Evolutionary conservation across 2,888 invertebrate genomes (phyloP).

Genomic region (Atrina japonica): DNA sequence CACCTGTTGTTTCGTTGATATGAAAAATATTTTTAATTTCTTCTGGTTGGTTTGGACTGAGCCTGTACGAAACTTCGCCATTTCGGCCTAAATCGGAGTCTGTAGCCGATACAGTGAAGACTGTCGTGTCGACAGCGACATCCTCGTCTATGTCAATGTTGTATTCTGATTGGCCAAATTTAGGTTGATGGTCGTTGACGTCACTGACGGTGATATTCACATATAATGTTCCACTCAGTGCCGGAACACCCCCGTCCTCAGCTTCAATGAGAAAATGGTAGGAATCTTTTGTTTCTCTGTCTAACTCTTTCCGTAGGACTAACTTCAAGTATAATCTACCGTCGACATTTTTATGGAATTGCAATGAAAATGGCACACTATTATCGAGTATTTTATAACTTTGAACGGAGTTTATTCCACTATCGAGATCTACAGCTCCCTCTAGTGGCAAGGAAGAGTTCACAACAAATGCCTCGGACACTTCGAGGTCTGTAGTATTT

Average conservation of each 20-base stretch:
- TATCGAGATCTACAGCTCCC: conserved; percentile 63
- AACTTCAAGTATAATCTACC: conserved; percentile 62
- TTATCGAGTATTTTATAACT: conserved; percentile 51
- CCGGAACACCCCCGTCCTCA: conserved; percentile 61
- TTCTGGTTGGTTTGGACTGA: conserved; percentile 60
- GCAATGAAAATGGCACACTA: conserved; percentile 56
- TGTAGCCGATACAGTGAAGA: conserved; percentile 86
- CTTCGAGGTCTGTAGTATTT: conserved; percentile 49
- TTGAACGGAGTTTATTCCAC: conserved; percentile 59
- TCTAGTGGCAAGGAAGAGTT: conserved; percentile 54
- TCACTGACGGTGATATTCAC: conserved; percentile 61
- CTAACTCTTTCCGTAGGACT: conserved; percentile 57
- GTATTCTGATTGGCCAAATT: conserved; percentile 57
- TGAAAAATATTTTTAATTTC: conserved; percentile 56
- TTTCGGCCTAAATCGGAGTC: conserved; percentile 93
- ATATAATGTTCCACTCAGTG: conserved; percentile 50
- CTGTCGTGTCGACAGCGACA: conserved; percentile 44
- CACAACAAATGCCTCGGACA: conserved; percentile 60
- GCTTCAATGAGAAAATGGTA: conserved; percentile 64
- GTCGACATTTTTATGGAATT: conserved; percentile 51
- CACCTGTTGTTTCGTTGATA: conserved; percentile 62
- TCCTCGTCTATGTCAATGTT: conserved; percentile 62
- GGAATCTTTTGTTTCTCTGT: conserved; percentile 60
- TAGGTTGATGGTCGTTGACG: conserved; percentile 65
- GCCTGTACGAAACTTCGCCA: conserved; percentile 82